Evolutionary conservation across 2,888 invertebrate species (phyloP).

Genomic region (Crocallis elinguaria): DNA sequence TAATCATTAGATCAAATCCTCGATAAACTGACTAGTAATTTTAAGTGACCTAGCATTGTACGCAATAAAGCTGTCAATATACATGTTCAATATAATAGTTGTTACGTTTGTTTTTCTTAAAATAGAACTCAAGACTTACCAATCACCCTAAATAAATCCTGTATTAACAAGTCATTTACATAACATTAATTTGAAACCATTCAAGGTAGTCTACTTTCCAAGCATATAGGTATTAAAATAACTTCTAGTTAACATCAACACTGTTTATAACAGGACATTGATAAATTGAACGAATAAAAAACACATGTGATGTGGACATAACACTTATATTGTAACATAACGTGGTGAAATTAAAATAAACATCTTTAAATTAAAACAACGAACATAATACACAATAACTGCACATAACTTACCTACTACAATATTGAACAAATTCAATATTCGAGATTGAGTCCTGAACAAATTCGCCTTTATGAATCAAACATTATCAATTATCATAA

Average conservation of each 20-base stretch:
- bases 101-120: constrained; percentile 11
- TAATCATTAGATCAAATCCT: background rate
- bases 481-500: background rate
- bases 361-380: constrained; percentile 83
- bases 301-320: constrained; percentile 69
- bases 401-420: constrained; percentile 27
- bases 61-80: constrained; percentile 22
- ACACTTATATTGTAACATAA: constrained; percentile 83
- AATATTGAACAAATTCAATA: constrained; percentile 6
- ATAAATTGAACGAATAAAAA: constrained; percentile 37
- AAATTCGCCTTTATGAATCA: background rate
- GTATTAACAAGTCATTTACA: constrained; percentile 28
- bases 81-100: background rate
- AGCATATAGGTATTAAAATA: constrained; percentile 21
- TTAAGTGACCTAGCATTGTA: background rate
- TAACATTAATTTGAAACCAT: constrained; percentile 27
- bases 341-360: constrained; percentile 82
- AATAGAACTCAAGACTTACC: constrained; percentile 22
- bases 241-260: constrained; percentile 2
- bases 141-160: constrained; percentile 22
- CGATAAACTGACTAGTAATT: background rate
- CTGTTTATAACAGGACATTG: constrained; percentile 5
- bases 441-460: constrained; percentile 5
- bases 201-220: constrained; percentile 53
- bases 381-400: constrained; percentile 68